phyloP scores from a whole-genome alignment of 2,113 vertebrate genomes.

The Grus americana region DNA sequence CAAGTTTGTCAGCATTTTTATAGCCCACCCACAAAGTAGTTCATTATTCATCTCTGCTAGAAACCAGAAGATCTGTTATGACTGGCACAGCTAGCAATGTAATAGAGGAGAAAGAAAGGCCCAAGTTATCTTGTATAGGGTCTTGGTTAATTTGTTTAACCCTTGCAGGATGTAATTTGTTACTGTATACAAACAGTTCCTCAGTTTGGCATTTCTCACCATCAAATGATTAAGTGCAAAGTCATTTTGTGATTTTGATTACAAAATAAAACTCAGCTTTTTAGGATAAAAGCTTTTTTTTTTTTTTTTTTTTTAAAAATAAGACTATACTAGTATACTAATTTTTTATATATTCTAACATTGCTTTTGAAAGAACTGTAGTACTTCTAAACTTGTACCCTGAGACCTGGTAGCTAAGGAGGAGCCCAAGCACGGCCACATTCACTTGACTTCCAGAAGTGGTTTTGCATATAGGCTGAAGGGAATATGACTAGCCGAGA shows the following conservation, averaged over 20 bases:
- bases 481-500: not conserved
- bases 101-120: not conserved
- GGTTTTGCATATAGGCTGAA: not conserved
- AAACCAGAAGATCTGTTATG: not conserved
- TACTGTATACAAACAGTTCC: not conserved
- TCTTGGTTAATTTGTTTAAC: not conserved
- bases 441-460: not conserved
- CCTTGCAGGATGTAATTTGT: not conserved
- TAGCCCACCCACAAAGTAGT: constrained; percentile 34
- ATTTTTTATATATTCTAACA: not conserved
- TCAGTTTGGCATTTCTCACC: not conserved
- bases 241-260: not conserved
- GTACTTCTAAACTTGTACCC: not conserved
- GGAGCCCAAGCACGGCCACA: not conserved
- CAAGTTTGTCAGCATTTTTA: constrained; percentile 54
- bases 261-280: not conserved
- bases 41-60: constrained; percentile 30
- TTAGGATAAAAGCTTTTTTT: not conserved
- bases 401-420: not conserved
- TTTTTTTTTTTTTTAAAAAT: not conserved
- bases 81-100: not conserved
- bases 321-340: not conserved
- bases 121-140: not conserved
- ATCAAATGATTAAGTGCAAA: not conserved
- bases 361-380: not conserved